A percentile compares a stretch with the other conserved stretches of the same genome.
Evolutionary conservation across 2,113 vertebrate genomes (phyloP).

Genomic region (Brachyhypopomus gauderio): DNA sequence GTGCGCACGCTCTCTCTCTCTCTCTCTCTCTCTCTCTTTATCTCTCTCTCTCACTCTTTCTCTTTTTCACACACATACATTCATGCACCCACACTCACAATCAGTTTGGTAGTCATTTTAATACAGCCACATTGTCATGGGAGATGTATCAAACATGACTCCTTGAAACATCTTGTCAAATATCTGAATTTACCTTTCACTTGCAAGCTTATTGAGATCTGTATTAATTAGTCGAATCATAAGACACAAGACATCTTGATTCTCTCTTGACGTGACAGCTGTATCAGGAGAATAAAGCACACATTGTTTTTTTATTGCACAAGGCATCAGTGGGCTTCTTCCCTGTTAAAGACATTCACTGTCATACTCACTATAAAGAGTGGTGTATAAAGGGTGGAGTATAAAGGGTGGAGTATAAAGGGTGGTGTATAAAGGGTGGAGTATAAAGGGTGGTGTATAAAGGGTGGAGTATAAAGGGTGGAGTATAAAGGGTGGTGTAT

Average conservation of each 20-base stretch:
- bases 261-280: background rate
- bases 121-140: background rate
- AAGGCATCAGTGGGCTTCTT: background rate
- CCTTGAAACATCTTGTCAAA: slow-evolving; percentile 5
- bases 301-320: background rate
- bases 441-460: background rate
- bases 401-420: background rate
- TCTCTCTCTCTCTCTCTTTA: background rate
- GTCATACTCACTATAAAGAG: background rate
- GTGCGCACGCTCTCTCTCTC: no score
- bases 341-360: background rate
- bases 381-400: background rate
- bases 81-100: slow-evolving; percentile 14
- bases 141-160: background rate
- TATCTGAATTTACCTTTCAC: background rate
- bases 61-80: background rate
- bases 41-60: background rate
- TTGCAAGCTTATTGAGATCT: background rate
- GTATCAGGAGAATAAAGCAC: background rate
- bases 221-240: background rate
- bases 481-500: background rate
- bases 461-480: background rate
- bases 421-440: background rate
- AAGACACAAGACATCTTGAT: background rate
- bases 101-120: slow-evolving; percentile 48